Percentiles rank a stretch among this genome's conserved stretches.
Conservation (phyloP, 1,140 invertebrate species). For the Euura saliciscinereae region DNA sequence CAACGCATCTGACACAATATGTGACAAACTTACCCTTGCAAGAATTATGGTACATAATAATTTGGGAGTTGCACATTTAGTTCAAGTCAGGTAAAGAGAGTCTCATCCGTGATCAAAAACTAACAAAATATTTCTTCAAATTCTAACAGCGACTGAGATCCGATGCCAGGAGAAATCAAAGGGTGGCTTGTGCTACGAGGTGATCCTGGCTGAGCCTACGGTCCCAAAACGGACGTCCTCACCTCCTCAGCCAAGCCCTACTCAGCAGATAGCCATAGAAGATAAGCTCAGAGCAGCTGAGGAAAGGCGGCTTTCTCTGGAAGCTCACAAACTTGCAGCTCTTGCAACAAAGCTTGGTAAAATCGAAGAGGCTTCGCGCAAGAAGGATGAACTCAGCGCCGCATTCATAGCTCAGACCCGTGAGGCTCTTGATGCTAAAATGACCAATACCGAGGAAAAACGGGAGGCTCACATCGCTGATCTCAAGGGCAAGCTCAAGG, state of each 20-base stretch:
- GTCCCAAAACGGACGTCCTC: conserved; percentile 70
- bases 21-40: no score
- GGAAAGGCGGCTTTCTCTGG: conserved; percentile 85
- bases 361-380: conserved; percentile 88
- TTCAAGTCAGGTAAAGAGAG: no score
- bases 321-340: conserved; percentile 82
- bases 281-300: conserved; percentile 91
- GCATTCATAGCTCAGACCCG: conserved; percentile 84
- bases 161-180: conserved; percentile 87
- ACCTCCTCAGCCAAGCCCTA: conserved; percentile 55
- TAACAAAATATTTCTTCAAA: neutral
- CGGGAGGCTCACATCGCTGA: conserved; percentile 87
- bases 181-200: conserved; percentile 90
- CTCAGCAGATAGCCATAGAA: conserved; percentile 77
- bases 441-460: conserved; percentile 87
- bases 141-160: conserved; percentile 78
- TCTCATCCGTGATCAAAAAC: no score
- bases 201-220: conserved; percentile 86
- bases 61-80: no score
- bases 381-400: conserved; percentile 84
- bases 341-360: conserved; percentile 81
- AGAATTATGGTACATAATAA: no score
- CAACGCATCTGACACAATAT: no score
- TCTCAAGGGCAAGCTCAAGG: conserved; percentile 85
- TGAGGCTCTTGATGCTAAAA: conserved; percentile 87